phyloP scores from a whole-genome alignment of 2,113 vertebrate species.

The Daboia siamensis region DNA sequence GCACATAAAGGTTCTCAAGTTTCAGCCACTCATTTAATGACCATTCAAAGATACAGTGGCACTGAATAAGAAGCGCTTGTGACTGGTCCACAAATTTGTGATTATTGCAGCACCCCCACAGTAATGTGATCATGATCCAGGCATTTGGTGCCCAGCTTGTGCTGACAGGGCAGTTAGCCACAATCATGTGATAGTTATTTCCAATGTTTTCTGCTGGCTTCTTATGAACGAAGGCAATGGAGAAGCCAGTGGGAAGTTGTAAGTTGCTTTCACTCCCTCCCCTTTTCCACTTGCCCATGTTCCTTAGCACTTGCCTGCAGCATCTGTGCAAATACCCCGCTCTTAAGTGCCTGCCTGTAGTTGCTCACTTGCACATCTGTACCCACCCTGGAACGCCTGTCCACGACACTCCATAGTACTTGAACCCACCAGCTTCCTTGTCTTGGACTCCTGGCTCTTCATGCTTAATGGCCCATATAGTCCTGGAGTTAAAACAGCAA shows the following conservation, averaged over 20 bases:
- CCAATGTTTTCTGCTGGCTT: background rate
- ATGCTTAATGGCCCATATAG: background rate
- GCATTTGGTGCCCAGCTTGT: background rate
- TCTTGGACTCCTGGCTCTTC: background rate
- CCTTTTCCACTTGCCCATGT: background rate
- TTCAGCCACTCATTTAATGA: background rate
- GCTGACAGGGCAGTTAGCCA: background rate
- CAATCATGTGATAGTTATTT: background rate
- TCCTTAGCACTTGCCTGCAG: background rate
- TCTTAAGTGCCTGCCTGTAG: background rate
- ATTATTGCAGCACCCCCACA: background rate
- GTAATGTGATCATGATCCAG: background rate
- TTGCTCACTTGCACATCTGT: background rate
- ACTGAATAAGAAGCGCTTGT: background rate
- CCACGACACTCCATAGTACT: background rate
- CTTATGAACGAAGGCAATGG: background rate
- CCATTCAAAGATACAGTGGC: background rate
- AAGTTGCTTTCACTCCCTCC: background rate
- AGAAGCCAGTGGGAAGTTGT: background rate
- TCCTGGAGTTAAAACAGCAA: background rate
- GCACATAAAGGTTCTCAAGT: background rate
- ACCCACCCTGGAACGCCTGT: background rate
- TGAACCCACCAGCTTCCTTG: background rate
- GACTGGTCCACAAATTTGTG: background rate
- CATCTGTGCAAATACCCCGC: background rate